These are phyloP conservation scores for Nomada fucata DNA, from an alignment of 2,888 invertebrate genomes.

Conservation along the genomic window DNA sequence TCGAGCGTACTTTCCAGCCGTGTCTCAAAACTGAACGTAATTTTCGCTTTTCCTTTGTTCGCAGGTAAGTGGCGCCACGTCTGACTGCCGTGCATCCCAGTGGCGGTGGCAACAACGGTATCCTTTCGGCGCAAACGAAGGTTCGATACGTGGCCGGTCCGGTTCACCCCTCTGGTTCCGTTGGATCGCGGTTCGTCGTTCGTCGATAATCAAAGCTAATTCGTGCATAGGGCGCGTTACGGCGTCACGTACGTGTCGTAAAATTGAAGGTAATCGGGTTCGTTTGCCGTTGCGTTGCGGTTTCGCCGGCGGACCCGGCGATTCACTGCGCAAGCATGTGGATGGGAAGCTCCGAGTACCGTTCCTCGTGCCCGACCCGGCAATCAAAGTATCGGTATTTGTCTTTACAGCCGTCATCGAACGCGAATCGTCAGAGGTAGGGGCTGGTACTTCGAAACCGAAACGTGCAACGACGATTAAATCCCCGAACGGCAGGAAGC, in stretches of 20 bases:
- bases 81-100: conserved; percentile 6
- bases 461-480: neutral
- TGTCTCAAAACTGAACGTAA: conserved; percentile 62
- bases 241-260: conserved; percentile 27
- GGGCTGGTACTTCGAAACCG: conserved; percentile 2
- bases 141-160: conserved; percentile 37
- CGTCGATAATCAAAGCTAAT: conserved; percentile 50
- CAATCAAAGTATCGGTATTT: conserved; percentile 40
- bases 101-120: conserved; percentile 3
- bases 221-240: conserved; percentile 21
- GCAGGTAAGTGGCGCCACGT: conserved; percentile 76
- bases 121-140: conserved; percentile 47
- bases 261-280: conserved; percentile 57
- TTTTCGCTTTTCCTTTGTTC: conserved; percentile 75
- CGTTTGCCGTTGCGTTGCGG: conserved; percentile 18
- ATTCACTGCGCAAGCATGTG: neutral
- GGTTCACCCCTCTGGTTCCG: conserved; percentile 4
- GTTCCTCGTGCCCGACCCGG: neutral
- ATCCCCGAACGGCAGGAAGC: neutral
- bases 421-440: neutral
- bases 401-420: conserved; percentile 12
- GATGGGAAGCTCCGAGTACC: neutral
- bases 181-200: conserved; percentile 12
- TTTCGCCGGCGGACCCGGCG: neutral
- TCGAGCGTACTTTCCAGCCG: conserved; percentile 52